Base-by-base conservation (phyloP, 2,888 invertebrate genomes). In the Timema podura region DNA sequence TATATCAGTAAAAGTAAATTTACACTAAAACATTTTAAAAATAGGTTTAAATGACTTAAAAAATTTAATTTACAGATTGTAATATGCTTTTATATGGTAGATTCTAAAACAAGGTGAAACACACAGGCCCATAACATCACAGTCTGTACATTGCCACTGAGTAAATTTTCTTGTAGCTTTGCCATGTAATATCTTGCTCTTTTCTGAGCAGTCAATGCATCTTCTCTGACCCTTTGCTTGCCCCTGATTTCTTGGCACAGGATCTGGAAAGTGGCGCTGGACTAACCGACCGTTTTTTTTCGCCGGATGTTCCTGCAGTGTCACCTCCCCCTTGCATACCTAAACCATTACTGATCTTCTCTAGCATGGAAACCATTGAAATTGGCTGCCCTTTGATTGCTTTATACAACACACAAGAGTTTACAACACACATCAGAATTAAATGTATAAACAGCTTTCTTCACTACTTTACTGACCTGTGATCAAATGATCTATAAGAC, bases 381-480 rank as follows among this genome's bases (percentile, higher is more conserved):
- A 30, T 30, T 30, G 30, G 3, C 3, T 16, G 8, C 13, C 13
- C 57, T 30, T n/a, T 57, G 57, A 61, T 45, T 6, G 3, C 3
- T 11, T 61, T 61, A 45, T 61, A 61, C 16, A 61, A 6, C 11
- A 61, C 30, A 13, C 30, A 61, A 3, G 44, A 30, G 45, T 61
- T 61, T n/a, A 5, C 30, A 11, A 61, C 5, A 10, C 61, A 61
- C 9, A 61, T 61, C 61, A 16, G 16, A 11, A 61, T 16, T 30
- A 61, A 11, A n/a, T 61, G 61, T 13, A 61, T 44, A 5, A 13
- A 10, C 44, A 61, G n/a, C 61, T 30, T 44, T 13, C 61, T 5
- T 30, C 61, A 61, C 61, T 30, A 61, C 45, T 61, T 61, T n/a
- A 61, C 61, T 6, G 16, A 44, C 45, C 44, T 61, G 61, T 61